Conservation (phyloP, 2,797 vertebrate genomes). For the Pogoniulus pusillus region DNA sequence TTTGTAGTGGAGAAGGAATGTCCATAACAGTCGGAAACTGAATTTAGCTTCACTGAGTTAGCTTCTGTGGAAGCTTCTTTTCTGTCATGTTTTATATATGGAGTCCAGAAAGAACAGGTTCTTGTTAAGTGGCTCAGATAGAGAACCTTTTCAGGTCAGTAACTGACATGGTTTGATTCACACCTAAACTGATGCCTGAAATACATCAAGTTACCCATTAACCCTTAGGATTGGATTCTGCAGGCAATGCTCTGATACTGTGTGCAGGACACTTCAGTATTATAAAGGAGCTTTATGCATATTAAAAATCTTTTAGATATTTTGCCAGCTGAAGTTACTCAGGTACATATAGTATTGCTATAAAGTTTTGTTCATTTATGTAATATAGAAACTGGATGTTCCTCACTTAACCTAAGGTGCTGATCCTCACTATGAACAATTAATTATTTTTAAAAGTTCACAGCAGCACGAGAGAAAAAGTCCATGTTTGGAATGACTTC, state of each 20-base stretch:
- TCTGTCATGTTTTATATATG: not conserved
- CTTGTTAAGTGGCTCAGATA: not conserved
- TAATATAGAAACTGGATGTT: not conserved
- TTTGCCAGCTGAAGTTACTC: not conserved
- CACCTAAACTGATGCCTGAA: not conserved
- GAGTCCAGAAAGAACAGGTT: not conserved
- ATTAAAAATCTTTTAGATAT: not conserved
- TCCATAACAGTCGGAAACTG: not conserved
- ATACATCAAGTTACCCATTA: not conserved
- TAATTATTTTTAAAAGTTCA: constrained; percentile 34
- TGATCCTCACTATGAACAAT: not conserved
- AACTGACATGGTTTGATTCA: not conserved
- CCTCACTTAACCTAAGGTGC: not conserved
- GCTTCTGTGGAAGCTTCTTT: not conserved
- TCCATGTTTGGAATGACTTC: constrained; percentile 1
- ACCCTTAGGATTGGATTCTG: not conserved
- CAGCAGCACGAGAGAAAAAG: not conserved
- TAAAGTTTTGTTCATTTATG: not conserved
- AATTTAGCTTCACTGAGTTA: not conserved
- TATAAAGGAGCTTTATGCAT: not conserved
- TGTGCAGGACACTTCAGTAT: not conserved
- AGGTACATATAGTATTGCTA: not conserved
- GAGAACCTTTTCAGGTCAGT: not conserved
- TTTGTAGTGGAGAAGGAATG: not conserved
- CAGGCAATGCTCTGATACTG: not conserved